phyloP scores from a whole-genome alignment of 37 sponge, comb jelly and placozoan species.

The Chondrilla cf. caribensis region DNA sequence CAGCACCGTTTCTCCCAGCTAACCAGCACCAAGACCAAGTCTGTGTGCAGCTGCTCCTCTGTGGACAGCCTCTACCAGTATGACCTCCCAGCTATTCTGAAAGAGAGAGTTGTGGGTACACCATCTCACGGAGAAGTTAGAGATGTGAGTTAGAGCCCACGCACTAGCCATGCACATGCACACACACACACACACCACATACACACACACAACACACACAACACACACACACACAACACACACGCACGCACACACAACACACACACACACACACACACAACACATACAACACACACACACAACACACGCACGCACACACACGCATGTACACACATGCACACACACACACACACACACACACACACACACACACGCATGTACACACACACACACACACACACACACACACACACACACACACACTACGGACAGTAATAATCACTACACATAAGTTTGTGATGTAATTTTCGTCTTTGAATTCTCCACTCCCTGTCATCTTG shows the following conservation, averaged over 20 bases:
- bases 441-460: too few species aligned
- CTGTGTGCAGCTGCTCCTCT: constrained; percentile 41
- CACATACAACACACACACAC: neutral
- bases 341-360: constrained; percentile 11
- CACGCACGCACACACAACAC: neutral
- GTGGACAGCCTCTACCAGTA: constrained; percentile 54
- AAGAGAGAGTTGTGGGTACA: constrained; percentile 77
- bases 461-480: too few species aligned
- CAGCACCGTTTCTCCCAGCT: constrained; percentile 65
- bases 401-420: too few species aligned
- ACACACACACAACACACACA: too few species aligned
- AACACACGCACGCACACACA: neutral
- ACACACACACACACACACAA: constrained; percentile 9
- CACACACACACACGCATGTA: neutral
- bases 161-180: too few species aligned
- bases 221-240: neutral
- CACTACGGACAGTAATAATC: too few species aligned
- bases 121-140: constrained; percentile 65
- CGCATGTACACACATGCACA: constrained; percentile 1
- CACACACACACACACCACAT: too few species aligned
- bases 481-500: too few species aligned
- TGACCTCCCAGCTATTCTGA: constrained; percentile 75
- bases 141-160: constrained; percentile 38
- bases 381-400: too few species aligned
- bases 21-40: constrained; percentile 38